Evolutionary conservation across 92 coral and sea anemone species (phyloP).

Genomic region (Heteractis magnifica): DNA sequence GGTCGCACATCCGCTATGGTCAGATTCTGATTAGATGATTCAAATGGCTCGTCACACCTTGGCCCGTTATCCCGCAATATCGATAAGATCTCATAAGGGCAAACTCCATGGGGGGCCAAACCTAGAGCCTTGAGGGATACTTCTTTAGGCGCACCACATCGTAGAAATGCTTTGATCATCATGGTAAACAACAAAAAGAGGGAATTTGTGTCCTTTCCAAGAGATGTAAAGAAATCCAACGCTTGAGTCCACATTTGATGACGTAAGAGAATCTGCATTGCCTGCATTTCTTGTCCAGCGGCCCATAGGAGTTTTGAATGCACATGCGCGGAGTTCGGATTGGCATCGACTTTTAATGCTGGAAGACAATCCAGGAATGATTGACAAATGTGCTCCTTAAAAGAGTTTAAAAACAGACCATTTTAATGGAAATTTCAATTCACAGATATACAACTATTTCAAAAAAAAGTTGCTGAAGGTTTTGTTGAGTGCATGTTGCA

Average conservation of each 20-base stretch:
- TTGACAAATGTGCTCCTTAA: constrained; percentile 72
- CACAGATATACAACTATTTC: too few relatives aligned
- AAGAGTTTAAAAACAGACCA: neutral
- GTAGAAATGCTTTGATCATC: constrained; percentile 64
- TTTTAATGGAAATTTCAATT: too few relatives aligned
- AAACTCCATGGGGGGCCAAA: constrained; percentile 54
- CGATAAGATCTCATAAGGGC: constrained; percentile 59
- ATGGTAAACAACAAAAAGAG: constrained; percentile 48
- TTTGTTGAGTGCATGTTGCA: too few relatives aligned
- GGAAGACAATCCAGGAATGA: constrained; percentile 86
- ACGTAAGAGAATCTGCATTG: constrained; percentile 74
- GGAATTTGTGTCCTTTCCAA: constrained; percentile 44
- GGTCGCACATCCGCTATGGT: constrained; percentile 64
- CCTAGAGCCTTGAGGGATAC: constrained; percentile 62
- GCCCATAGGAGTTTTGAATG: constrained; percentile 74
- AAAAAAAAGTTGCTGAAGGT: too few relatives aligned
- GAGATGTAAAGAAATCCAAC: constrained; percentile 59
- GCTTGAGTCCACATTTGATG: constrained; percentile 79
- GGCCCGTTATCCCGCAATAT: constrained; percentile 48
- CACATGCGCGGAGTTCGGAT: constrained; percentile 50
- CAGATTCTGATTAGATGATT: constrained; percentile 23
- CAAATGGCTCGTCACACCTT: constrained; percentile 52
- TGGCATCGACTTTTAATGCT: constrained; percentile 50
- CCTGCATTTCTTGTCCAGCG: constrained; percentile 81
- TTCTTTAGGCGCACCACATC: constrained; percentile 51